Percentiles rank a stretch among this genome's conserved stretches.
phyloP scores from a whole-genome alignment of 2,113 vertebrate species.

The Oncorhynchus gorbuscha region DNA sequence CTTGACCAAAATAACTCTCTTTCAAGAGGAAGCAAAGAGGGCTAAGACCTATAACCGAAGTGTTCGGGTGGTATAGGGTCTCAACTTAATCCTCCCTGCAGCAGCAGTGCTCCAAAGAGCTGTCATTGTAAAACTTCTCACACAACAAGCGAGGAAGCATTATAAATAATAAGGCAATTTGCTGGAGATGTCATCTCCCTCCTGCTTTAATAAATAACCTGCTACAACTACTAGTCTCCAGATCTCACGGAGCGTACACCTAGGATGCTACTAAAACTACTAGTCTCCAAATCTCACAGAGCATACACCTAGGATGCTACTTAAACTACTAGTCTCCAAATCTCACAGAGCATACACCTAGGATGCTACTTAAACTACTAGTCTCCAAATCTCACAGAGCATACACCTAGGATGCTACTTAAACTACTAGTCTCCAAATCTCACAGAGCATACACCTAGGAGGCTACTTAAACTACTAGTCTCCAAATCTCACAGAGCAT shows the following conservation, averaged over 20 bases:
- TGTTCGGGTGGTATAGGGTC: constrained; percentile 35
- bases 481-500: background rate
- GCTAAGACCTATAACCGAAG: background rate
- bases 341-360: background rate
- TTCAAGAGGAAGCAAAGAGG: background rate
- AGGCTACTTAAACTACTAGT: constrained; percentile 10
- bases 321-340: background rate
- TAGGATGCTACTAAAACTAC: constrained; percentile 13
- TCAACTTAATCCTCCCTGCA: constrained; percentile 37
- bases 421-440: constrained; percentile 32
- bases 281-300: constrained; percentile 31
- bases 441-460: background rate
- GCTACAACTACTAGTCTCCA: constrained; percentile 35
- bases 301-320: no score
- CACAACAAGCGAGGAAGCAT: constrained; percentile 47
- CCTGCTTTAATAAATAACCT: constrained; percentile 63
- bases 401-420: no score
- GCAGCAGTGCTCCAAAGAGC: constrained; percentile 32
- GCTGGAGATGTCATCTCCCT: constrained; percentile 57
- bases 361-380: background rate
- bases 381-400: no score
- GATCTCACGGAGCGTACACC: constrained; percentile 11
- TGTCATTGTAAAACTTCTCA: constrained; percentile 57
- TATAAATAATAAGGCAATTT: constrained; percentile 73
- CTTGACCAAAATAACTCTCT: no score